These are phyloP conservation scores for Muscicapa striata DNA, from an alignment of 2,797 vertebrate species.

Conservation along the genomic window DNA sequence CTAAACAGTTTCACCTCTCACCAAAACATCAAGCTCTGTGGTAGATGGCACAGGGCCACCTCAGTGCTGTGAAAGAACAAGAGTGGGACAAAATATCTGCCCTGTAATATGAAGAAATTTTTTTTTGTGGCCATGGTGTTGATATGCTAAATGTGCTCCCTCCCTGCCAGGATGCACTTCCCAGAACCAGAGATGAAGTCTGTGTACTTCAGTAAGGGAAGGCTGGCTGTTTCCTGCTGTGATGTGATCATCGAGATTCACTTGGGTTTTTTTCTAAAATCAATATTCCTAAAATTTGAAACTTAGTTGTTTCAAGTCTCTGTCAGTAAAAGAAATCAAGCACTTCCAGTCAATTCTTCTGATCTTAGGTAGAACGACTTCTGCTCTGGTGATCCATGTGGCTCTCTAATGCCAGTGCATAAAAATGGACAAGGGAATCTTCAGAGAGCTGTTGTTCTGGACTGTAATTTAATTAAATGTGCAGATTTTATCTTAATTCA, in stretches of 20 bases:
- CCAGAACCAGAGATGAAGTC: neutral
- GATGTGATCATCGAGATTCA: neutral
- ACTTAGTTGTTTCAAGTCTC: neutral
- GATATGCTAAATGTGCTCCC: neutral
- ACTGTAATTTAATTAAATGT: neutral
- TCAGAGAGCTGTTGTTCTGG: neutral
- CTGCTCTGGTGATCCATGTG: neutral
- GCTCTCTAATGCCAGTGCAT: neutral
- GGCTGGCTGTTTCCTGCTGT: neutral
- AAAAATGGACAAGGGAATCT: neutral
- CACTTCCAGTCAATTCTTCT: neutral
- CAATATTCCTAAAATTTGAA: neutral
- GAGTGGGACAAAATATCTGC: neutral
- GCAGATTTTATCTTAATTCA: neutral
- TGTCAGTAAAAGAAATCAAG: neutral
- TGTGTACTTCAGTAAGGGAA: neutral
- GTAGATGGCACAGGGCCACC: neutral
- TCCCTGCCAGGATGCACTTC: neutral
- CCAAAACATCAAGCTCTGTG: neutral
- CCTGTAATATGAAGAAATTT: neutral
- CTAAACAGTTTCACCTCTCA: neutral
- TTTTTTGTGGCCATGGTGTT: neutral
- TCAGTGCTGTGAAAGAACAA: neutral
- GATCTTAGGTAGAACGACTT: neutral
- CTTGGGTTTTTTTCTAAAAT: neutral